These are phyloP conservation scores for Pogonocherus hispidulus DNA, from an alignment of 2,888 invertebrate species.

Conservation along the genomic window DNA sequence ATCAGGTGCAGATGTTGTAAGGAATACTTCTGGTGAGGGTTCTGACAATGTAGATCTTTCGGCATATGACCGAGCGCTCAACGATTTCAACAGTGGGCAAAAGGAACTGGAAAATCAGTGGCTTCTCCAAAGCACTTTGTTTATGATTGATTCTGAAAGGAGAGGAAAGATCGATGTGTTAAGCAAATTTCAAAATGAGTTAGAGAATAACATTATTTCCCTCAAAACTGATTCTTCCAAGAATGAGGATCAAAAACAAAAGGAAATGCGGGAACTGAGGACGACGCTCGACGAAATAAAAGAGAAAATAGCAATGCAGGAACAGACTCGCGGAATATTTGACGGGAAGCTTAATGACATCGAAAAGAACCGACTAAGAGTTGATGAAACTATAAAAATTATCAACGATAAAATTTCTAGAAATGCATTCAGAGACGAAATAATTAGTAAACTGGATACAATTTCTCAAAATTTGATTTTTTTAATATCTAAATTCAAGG, in stretches of 20 bases:
- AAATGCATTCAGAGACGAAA: constrained; percentile 4
- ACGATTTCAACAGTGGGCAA: constrained; percentile 9
- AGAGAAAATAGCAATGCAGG: constrained; percentile 23
- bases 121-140: constrained; percentile 24
- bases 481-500: constrained; percentile 16
- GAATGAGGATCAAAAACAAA: constrained; percentile 29
- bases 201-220: constrained; percentile 14
- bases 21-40: neutral
- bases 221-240: neutral
- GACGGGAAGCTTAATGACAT: constrained; percentile 15
- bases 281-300: constrained; percentile 19
- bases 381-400: constrained; percentile 11
- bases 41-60: neutral
- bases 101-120: constrained; percentile 25
- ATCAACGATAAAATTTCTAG: constrained; percentile 3
- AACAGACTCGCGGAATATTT: constrained; percentile 1
- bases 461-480: constrained; percentile 28
- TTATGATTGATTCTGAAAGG: constrained; percentile 25
- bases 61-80: constrained; percentile 9
- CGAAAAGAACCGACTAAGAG: constrained; percentile 6
- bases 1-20: neutral
- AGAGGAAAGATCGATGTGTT: constrained; percentile 21
- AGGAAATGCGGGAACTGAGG: constrained; percentile 28
- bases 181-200: constrained; percentile 14
- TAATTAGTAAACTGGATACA: constrained; percentile 15